Percentiles rank a stretch among this genome's conserved stretches.
phyloP scores from a whole-genome alignment of 92 coral and sea anemone species.

The Montipora capitata region DNA sequence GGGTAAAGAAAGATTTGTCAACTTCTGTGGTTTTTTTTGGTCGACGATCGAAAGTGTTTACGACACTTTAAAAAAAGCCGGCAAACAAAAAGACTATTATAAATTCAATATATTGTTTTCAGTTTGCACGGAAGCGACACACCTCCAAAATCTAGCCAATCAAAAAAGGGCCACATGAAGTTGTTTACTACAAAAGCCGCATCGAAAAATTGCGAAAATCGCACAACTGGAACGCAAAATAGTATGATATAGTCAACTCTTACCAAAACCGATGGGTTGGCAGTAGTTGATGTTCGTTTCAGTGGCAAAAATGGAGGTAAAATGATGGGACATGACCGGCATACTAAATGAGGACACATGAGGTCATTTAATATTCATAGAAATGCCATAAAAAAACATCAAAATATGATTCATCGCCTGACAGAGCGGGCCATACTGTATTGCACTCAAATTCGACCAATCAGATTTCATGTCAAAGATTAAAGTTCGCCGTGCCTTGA shows the following conservation, averaged over 20 bases:
- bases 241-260: not conserved
- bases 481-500: slow-evolving; percentile 2
- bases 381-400: slow-evolving; percentile 19
- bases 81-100: slow-evolving; percentile 14
- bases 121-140: slow-evolving; percentile 31
- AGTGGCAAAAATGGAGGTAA: slow-evolving; percentile 1
- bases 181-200: slow-evolving; percentile 47
- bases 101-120: slow-evolving; percentile 15
- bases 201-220: not conserved
- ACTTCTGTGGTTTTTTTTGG: slow-evolving; percentile 2
- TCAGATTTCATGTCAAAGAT: slow-evolving; percentile 35
- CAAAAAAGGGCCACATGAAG: not conserved
- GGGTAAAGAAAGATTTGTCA: too few relatives aligned
- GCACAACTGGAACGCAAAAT: not conserved
- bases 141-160: slow-evolving; percentile 34
- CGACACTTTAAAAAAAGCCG: slow-evolving; percentile 27
- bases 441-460: slow-evolving; percentile 14
- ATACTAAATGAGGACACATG: slow-evolving; percentile 21
- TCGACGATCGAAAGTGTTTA: slow-evolving; percentile 22
- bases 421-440: slow-evolving; percentile 19
- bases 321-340: slow-evolving; percentile 45
- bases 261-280: not conserved
- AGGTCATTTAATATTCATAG: slow-evolving; percentile 40
- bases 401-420: slow-evolving; percentile 18
- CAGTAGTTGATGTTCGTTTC: not conserved